phyloP scores from a whole-genome alignment of 2,888 invertebrate species.

The Phalangium opilio region DNA sequence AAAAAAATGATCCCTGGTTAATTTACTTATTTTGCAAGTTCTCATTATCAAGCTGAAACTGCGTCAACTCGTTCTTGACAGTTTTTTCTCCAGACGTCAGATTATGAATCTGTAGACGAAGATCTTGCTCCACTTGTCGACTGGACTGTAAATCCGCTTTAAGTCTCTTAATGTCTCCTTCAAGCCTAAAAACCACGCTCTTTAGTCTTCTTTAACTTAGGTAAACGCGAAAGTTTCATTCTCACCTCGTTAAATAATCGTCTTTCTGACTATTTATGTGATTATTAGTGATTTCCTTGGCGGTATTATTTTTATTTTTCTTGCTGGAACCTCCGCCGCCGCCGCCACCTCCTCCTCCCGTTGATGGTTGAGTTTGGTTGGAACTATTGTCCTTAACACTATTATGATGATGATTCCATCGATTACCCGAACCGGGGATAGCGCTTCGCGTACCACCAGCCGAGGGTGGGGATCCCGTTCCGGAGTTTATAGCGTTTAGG shows the following conservation, averaged over 20 bases:
- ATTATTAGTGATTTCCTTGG: conserved; percentile 31
- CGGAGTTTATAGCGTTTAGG: background rate
- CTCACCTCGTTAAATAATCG: too few species aligned
- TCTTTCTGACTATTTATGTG: conserved; percentile 26
- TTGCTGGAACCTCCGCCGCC: conserved; percentile 19
- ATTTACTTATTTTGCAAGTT: conserved; percentile 64
- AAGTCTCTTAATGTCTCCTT: conserved; percentile 52
- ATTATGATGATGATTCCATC: conserved; percentile 6
- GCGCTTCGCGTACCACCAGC: conserved; percentile 9
- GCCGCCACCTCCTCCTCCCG: too few species aligned
- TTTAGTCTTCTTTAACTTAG: background rate
- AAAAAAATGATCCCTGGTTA: too few species aligned
- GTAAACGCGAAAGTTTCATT: background rate
- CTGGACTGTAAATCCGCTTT: conserved; percentile 57
- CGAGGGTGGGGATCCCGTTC: too few species aligned
- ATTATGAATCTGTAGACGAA: conserved; percentile 47
- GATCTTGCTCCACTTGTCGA: conserved; percentile 52
- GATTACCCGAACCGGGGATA: conserved; percentile 30
- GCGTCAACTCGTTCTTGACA: conserved; percentile 51
- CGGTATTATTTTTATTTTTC: conserved; percentile 37
- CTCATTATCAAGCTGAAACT: conserved; percentile 71
- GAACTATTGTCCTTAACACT: conserved; percentile 15
- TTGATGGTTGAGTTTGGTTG: background rate
- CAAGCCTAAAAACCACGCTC: conserved; percentile 46
- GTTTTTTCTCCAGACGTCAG: conserved; percentile 51